Evolutionary conservation across 2,888 invertebrate species (phyloP).

Genomic region (Aporophyla nigra): DNA sequence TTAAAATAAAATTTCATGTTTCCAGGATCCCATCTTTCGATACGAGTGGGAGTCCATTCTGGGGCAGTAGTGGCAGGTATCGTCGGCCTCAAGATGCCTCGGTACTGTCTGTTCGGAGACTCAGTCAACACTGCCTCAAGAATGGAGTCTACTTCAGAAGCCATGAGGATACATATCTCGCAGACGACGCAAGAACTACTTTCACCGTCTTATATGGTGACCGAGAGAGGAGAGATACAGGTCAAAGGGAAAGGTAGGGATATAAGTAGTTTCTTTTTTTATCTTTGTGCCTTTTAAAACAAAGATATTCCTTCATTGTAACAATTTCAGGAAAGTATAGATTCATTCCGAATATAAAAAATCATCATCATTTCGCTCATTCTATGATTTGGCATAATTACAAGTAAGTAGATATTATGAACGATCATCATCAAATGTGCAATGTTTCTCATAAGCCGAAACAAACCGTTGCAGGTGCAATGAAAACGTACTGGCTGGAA

Average conservation of each 20-base stretch:
- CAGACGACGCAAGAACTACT: constrained; percentile 95
- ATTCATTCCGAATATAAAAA: too few species aligned
- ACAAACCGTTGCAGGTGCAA: constrained; percentile 90
- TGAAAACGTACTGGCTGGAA: constrained; percentile 97
- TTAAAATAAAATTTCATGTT: neutral
- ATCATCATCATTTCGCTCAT: neutral
- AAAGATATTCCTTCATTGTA: neutral
- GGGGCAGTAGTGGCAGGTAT: constrained; percentile 98
- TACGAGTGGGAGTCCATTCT: constrained; percentile 96
- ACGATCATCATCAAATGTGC: neutral
- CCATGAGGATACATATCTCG: constrained; percentile 98
- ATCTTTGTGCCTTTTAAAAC: neutral
- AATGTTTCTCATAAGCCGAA: constrained; percentile 37
- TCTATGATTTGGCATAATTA: neutral
- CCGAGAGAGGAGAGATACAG: constrained; percentile 95
- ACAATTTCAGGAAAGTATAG: neutral
- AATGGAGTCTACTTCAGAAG: constrained; percentile 98
- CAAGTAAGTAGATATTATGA: neutral
- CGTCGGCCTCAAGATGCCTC: constrained; percentile 98
- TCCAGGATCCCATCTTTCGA: constrained; percentile 94
- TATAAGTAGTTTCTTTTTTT: constrained; percentile 19
- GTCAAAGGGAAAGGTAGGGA: constrained; percentile 96
- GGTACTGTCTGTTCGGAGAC: constrained; percentile 97
- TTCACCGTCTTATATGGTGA: constrained; percentile 93
- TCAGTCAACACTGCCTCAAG: constrained; percentile 97